These are phyloP conservation scores for Notamacropus eugenii DNA, from an alignment of 2,797 vertebrate genomes.

Conservation along the genomic window DNA sequence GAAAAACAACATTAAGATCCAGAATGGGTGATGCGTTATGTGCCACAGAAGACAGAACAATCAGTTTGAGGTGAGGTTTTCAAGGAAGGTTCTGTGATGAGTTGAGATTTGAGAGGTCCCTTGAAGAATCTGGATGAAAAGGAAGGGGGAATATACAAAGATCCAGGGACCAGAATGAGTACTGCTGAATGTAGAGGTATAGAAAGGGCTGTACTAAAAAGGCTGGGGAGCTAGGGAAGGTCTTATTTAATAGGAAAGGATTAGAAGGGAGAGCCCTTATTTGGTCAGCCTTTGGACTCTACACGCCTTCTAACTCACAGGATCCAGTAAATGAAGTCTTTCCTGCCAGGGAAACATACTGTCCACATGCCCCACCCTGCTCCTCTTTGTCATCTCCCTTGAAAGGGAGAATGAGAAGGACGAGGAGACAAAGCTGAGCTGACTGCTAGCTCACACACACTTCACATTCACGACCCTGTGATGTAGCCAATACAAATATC, in stretches of 20 bases:
- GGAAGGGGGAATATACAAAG: not conserved
- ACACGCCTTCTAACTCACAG: not conserved
- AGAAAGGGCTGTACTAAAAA: not conserved
- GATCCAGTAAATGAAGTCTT: not conserved
- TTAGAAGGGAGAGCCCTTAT: not conserved
- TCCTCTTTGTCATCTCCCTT: not conserved
- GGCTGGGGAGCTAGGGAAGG: not conserved
- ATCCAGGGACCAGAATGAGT: not conserved
- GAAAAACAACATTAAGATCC: not conserved
- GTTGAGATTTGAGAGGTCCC: not conserved
- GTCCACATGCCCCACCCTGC: not conserved
- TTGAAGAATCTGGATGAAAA: not conserved
- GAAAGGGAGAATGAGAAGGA: too few species aligned
- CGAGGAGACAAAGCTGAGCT: not conserved
- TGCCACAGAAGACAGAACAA: not conserved
- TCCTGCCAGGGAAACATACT: not conserved
- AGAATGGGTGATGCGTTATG: too few species aligned
- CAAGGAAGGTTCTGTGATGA: not conserved
- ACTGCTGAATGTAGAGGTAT: rapidly evolving
- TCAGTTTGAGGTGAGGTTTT: not conserved
- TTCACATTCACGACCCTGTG: too few species aligned
- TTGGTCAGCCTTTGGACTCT: not conserved
- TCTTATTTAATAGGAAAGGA: too few species aligned
- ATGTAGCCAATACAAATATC: not conserved
- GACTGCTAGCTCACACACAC: too few species aligned